Base-by-base conservation (phyloP, 2,888 invertebrate genomes). In the Chesias legatella region DNA sequence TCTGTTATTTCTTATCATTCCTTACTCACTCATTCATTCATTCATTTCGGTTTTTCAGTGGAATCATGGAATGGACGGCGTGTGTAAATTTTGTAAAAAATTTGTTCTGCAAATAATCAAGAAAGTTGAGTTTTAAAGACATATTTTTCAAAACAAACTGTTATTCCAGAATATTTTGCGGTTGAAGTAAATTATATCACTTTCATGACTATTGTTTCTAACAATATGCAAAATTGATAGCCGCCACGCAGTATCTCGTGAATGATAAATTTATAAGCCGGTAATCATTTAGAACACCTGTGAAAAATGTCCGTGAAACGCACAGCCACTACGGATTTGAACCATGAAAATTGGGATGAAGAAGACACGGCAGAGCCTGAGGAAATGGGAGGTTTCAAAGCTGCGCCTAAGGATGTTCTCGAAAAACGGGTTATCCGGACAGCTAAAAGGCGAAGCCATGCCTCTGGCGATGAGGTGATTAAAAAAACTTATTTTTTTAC, bases 341-440 rank as follows among this genome's bases (percentile, higher is more conserved):
- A 94, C 77, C 94, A 94, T 62, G 93, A 94, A 7, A 96, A 96
- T 72, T 96, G 96, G 96, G 92, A 96, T 68, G 82, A 91, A 44
- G 95, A 95, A 38, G 94, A 94, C 1, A 92, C 92, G 33, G 56
- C 90, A 33, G 78, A 76, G 32, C 65, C 69, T 11, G 95, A 95
- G 67, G 93, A 95, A 59, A 91, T 92, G 53, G 96, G 96, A 6
- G 89, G 86, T 22, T 96, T 95, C 72, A 84, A 88, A 56, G 74
- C 80, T 57, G 92, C 92, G 8, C 47, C 91, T 0, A 91, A 92
- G 23, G 93, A 94, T 30, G 90, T 93, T 45, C 70, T 98, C 10
- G 92, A 94, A 63, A 91, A 90, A 58, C 91, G 98, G 67, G 91
- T 94, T 41, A 93, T 97, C 32, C 93, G 92, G 76, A 93, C 92